These are phyloP conservation scores for Thryonomys swinderianus DNA, from an alignment of 2,113 vertebrate genomes.

Conservation along the genomic window DNA sequence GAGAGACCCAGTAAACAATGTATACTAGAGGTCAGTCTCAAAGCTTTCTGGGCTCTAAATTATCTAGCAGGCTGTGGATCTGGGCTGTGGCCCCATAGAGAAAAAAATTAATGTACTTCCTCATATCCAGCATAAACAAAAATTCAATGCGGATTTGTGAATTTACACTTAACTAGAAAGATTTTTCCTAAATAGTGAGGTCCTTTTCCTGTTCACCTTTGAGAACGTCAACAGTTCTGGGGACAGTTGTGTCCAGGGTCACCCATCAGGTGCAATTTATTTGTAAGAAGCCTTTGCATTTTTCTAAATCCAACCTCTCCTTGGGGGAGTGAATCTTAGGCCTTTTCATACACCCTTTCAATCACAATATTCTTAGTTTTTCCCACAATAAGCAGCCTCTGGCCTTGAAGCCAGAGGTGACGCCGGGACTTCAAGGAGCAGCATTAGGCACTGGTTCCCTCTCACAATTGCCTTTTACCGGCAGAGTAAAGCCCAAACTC, in stretches of 20 bases:
- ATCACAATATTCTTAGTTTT: constrained; percentile 50
- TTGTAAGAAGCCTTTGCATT: background rate
- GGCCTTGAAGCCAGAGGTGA: background rate
- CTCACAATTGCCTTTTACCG: background rate
- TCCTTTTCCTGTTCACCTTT: background rate
- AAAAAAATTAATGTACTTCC: constrained; percentile 82
- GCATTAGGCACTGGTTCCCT: background rate
- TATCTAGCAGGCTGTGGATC: constrained; percentile 65
- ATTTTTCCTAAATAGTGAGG: background rate
- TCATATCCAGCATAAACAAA: constrained; percentile 73
- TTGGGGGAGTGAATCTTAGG: background rate
- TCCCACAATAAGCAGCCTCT: background rate
- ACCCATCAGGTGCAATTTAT: constrained; percentile 8
- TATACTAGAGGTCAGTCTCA: constrained; percentile 73
- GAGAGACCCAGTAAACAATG: constrained; percentile 77
- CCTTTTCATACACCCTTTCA: background rate
- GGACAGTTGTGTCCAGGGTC: constrained; percentile 6
- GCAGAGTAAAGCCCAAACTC: background rate
- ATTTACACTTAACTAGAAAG: constrained; percentile 43
- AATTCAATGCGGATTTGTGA: constrained; percentile 68
- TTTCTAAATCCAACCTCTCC: background rate
- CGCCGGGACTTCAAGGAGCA: background rate
- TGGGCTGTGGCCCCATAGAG: constrained; percentile 38
- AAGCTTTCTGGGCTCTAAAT: constrained; percentile 64
- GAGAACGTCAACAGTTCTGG: constrained; percentile 9